phyloP scores from a whole-genome alignment of 2,113 vertebrate genomes.

The Colius striatus region DNA sequence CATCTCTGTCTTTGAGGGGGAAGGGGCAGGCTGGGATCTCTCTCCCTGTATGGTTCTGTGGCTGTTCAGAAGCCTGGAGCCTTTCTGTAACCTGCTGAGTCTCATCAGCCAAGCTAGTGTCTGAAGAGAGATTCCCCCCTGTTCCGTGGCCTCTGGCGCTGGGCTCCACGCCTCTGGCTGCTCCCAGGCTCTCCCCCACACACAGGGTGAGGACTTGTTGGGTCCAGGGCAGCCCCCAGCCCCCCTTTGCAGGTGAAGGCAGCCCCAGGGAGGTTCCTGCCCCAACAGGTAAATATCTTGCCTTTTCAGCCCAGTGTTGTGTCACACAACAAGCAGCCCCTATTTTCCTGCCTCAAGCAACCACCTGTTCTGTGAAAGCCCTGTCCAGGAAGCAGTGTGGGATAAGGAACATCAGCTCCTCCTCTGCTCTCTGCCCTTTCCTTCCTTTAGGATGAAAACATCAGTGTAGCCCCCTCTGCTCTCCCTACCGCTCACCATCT shows the following conservation, averaged over 20 bases:
- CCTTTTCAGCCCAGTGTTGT: background rate
- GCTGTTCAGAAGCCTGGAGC: slow-evolving; percentile 10
- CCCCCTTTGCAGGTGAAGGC: background rate
- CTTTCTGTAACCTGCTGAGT: slow-evolving; percentile 23
- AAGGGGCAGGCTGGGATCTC: slow-evolving; percentile 27
- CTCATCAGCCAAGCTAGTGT: background rate
- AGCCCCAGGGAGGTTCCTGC: background rate
- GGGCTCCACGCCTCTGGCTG: background rate
- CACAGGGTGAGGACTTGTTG: background rate
- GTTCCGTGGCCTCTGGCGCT: background rate
- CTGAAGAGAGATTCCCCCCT: background rate
- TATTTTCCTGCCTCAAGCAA: slow-evolving; percentile 35
- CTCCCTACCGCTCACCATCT: slow-evolving; percentile 1
- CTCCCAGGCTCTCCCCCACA: background rate
- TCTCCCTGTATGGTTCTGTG: background rate
- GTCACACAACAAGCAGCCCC: slow-evolving; percentile 1
- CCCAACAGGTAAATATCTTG: background rate
- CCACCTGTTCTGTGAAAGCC: slow-evolving; percentile 10
- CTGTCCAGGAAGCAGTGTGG: background rate
- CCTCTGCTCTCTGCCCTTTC: background rate
- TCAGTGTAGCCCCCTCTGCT: background rate
- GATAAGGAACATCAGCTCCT: background rate
- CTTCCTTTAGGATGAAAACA: background rate
- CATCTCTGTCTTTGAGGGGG: background rate
- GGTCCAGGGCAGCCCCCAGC: background rate